phyloP scores from a whole-genome alignment of 2,113 vertebrate species.

The Neomonachus schauinslandi region DNA sequence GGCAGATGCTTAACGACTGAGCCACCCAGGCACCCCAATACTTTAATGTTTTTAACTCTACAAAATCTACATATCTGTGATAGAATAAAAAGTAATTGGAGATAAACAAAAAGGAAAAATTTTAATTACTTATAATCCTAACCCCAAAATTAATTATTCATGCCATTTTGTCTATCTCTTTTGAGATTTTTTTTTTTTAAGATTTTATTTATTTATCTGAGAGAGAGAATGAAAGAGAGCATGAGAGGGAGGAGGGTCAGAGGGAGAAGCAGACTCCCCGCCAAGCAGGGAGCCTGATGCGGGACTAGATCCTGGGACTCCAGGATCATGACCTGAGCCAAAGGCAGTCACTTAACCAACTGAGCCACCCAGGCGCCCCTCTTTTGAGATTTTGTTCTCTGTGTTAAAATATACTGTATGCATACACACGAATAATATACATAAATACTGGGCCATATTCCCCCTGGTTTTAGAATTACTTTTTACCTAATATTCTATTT shows the following conservation, averaged over 20 bases:
- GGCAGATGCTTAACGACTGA: too few species aligned
- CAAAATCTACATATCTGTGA: not conserved
- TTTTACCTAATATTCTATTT: not conserved
- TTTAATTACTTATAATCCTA: not conserved
- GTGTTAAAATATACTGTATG: not conserved
- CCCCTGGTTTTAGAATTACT: not conserved
- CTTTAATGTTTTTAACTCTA: not conserved
- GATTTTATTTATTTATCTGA: too few species aligned
- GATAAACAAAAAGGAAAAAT: not conserved
- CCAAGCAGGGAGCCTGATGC: too few species aligned
- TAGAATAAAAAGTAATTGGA: not conserved
- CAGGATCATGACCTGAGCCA: too few species aligned
- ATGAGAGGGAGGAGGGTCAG: too few species aligned
- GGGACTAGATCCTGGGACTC: too few species aligned
- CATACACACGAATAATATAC: not conserved
- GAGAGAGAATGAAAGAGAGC: too few species aligned
- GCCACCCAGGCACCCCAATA: not conserved
- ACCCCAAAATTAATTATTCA: not conserved
- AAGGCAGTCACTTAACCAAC: too few species aligned
- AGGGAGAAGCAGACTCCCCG: too few species aligned
- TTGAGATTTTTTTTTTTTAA: not conserved
- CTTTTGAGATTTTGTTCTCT: not conserved
- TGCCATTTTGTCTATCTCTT: not conserved
- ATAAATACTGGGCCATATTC: not conserved
- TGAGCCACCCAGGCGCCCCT: not conserved